Evolutionary conservation across 1,140 invertebrate species (phyloP).

Genomic region (Varroa destructor): DNA sequence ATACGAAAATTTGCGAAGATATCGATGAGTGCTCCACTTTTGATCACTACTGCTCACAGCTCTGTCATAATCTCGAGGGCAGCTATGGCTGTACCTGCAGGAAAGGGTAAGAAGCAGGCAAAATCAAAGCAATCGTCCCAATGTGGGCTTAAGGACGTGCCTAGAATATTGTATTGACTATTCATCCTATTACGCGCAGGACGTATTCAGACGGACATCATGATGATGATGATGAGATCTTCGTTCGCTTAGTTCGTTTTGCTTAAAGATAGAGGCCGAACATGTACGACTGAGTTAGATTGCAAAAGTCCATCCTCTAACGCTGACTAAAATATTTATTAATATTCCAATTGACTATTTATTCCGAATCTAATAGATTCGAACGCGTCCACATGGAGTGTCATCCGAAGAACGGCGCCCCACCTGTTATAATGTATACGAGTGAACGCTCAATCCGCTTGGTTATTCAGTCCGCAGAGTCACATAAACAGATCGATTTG

Average conservation of each 20-base stretch:
- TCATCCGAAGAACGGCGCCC: conserved; percentile 26
- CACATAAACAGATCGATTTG: conserved; percentile 44
- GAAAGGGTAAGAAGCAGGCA: conserved; percentile 52
- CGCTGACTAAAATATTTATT: too few relatives aligned
- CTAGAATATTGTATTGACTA: too few relatives aligned
- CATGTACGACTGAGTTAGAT: too few relatives aligned
- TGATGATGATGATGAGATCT: too few relatives aligned
- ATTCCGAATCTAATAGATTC: not conserved
- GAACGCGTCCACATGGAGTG: conserved; percentile 26
- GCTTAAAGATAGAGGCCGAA: too few relatives aligned
- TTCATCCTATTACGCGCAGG: too few relatives aligned
- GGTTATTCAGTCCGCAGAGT: conserved; percentile 42
- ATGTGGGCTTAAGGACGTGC: too few relatives aligned
- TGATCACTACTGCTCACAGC: conserved; percentile 74
- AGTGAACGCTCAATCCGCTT: conserved; percentile 75
- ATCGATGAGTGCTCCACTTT: conserved; percentile 73
- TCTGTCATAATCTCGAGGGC: conserved; percentile 82
- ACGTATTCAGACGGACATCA: too few relatives aligned
- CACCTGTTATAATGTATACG: conserved; percentile 39
- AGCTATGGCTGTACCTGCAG: conserved; percentile 73
- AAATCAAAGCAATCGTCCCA: too few relatives aligned
- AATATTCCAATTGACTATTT: too few relatives aligned
- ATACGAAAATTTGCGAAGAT: conserved; percentile 51
- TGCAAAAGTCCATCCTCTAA: too few relatives aligned
- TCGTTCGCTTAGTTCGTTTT: too few relatives aligned